Base-by-base conservation (phyloP, 2,888 invertebrate genomes). In the Noctuana brunneofusca region DNA sequence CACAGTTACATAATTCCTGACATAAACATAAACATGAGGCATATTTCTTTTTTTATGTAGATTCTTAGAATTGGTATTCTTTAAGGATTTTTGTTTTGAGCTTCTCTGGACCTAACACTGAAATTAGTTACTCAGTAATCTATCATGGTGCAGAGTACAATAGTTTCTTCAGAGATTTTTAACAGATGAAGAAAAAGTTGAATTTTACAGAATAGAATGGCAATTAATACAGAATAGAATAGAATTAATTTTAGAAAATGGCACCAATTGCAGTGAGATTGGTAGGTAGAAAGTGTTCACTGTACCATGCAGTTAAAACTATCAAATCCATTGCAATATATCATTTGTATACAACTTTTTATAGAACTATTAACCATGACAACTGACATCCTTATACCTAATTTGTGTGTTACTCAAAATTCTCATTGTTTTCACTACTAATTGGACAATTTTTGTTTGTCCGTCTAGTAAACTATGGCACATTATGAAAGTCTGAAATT, bases 301-400 rank as follows among this genome's bases (percentile, higher is more conserved):
- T 70, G 65, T 70, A 68, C 64, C 70, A 66, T 71, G 66, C 64
- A 69, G 56, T 55, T 60, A 63, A 68, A 68, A 69, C 64, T 66
- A 68, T 68, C 64, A 70, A 69, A 67, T 70, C 64, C 67, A 66
- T 66, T 58, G 32, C 35, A 43, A 3, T 58, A 43, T n/a, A 56
- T 64, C 30, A 32, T 5, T 54, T 20, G 12, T 27, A 35, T 52
- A 58, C 18, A 24, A 49, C n/a, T 65, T 56, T 63, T 71, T 66
- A 58, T 64, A 52, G 63, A 69, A 64, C 56, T 64, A 66, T 65
- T 50, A 58, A 64, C 55, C 24, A 57, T 64, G 24, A 46, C 35
- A 46, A 27, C 18, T 16, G 11, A 18, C 16, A 16, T 43, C 8
- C 6, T 43, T 43, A 38, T 12, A 38, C 14, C 14, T 38, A n/a